Percentiles rank a stretch among this genome's conserved stretches.
Evolutionary conservation across 2,113 vertebrate genomes (phyloP).

Genomic region (Mormoops blainvillei): DNA sequence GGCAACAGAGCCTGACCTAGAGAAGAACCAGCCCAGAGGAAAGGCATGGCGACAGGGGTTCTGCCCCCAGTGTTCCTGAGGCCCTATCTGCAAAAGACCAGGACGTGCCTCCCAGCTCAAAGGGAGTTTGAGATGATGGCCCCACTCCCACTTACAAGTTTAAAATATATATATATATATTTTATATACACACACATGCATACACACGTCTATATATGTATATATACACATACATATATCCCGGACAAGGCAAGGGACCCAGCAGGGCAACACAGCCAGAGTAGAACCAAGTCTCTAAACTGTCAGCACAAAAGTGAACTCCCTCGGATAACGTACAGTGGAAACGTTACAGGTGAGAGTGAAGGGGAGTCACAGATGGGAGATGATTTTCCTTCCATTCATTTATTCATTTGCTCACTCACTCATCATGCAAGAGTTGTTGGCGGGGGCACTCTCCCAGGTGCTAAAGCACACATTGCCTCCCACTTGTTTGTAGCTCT

Average conservation of each 20-base stretch:
- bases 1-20: not conserved
- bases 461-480: not conserved
- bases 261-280: not conserved
- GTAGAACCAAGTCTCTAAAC: not conserved
- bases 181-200: too few species aligned
- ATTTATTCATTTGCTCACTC: not conserved
- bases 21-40: not conserved
- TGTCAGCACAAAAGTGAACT: not conserved
- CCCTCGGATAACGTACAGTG: accelerated
- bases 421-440: accelerated
- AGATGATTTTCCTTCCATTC: not conserved
- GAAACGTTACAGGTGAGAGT: accelerated
- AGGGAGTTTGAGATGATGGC: not conserved
- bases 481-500: not conserved
- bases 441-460: accelerated
- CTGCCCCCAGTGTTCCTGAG: not conserved
- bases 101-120: too few species aligned
- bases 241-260: not conserved
- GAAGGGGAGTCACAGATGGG: too few species aligned
- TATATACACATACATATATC: too few species aligned
- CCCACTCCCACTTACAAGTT: too few species aligned
- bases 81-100: too few species aligned
- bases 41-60: not conserved
- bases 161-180: too few species aligned
- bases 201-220: too few species aligned